phyloP scores from a whole-genome alignment of 1,140 invertebrate species.

The Formica selysi region DNA sequence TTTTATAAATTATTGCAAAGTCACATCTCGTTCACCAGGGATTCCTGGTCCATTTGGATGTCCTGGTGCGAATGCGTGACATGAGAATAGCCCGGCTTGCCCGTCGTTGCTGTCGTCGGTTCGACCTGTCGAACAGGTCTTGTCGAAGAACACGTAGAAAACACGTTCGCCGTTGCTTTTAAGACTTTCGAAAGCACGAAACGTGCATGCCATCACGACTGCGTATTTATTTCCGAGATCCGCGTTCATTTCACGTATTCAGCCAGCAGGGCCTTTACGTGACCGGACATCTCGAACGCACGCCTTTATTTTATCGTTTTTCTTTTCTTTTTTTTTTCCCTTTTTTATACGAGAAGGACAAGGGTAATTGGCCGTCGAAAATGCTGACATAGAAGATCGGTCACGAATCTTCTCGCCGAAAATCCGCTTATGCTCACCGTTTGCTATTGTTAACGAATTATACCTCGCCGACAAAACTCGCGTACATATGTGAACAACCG shows the following conservation, averaged over 20 bases:
- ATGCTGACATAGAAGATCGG: neutral
- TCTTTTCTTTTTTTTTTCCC: neutral
- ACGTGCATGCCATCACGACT: conserved; percentile 49
- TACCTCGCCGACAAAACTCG: neutral
- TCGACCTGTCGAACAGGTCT: conserved; percentile 29
- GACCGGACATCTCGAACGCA: conserved; percentile 55
- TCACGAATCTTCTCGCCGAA: conserved; percentile 8
- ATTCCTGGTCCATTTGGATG: neutral
- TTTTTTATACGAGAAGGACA: conserved; percentile 7
- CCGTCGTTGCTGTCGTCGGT: neutral
- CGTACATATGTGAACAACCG: neutral
- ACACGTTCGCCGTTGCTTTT: conserved; percentile 15
- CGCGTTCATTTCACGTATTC: conserved; percentile 60
- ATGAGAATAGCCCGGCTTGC: conserved; percentile 24
- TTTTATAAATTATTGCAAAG: neutral
- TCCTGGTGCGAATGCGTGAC: neutral
- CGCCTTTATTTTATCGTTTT: neutral
- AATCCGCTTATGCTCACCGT: neutral
- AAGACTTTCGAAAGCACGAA: conserved; percentile 54
- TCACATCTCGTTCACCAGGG: neutral
- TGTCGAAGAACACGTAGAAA: conserved; percentile 15
- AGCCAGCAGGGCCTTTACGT: conserved; percentile 44
- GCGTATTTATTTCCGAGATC: conserved; percentile 55
- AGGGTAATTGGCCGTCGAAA: conserved; percentile 41
- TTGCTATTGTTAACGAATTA: neutral